Base-by-base conservation (phyloP, 2,888 invertebrate genomes). In the Eulithis testata region DNA sequence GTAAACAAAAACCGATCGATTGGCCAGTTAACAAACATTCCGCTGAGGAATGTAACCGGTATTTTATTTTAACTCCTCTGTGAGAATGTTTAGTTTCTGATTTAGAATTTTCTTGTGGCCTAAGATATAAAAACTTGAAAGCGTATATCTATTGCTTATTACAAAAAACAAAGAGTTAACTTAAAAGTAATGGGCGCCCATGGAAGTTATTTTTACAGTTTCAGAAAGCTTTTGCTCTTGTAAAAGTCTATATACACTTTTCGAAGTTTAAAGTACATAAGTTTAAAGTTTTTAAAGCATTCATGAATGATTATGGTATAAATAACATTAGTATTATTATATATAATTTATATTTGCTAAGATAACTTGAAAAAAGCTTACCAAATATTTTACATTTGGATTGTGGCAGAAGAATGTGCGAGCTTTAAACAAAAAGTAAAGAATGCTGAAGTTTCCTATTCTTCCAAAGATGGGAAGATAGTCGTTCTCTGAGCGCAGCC, bases 401-500 rank as follows among this genome's bases (percentile, higher is more conserved):
- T 0, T 40, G 9, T 40, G 2, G 40, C 8, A 9, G 9, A 47
- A 11, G 12, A 6, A 45, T 12, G 21, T 49, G 21, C 21, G 21
- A 49, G 49, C 1, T 21, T 21, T 9, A 3, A 21, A n/a, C 12
- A 12, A 45, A 45, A 45, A 47, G 9, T 9, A 14, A 9, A 21
- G 11, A 49, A 47, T 49, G 54, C 12, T 55, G 55, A 50, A 59
- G 21, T 58, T 54, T 49, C 53, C 55, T 65, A 52, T 59, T 51
- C 60, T 27, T 64, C 55, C 47, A 31, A 14, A 59, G 49, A 14
- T 52, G 57, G 45, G 4, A 7, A 59, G 70, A 70, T 63, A 71
- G 73, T 69, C 65, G 73, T 71, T 56, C 56, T 59, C 68, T 71
- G 66, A 78, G 78, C 78, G 83, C 84, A 85, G 83, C 80, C 74